Conservation (phyloP, 92 coral and sea anemone species). For the Parazoanthus darwini region DNA sequence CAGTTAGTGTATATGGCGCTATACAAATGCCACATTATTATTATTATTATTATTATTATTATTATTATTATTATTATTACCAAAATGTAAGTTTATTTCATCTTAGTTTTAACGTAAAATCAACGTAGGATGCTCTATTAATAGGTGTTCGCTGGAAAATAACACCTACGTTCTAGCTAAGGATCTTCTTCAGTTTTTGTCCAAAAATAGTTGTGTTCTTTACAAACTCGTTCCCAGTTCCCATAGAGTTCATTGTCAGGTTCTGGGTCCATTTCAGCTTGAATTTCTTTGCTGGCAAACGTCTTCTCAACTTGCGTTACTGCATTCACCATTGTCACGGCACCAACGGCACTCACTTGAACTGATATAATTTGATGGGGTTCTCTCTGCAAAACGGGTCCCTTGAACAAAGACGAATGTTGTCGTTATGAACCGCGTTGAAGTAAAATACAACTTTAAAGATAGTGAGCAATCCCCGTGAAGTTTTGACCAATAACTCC, state of each 20-base stretch:
- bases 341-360: background rate
- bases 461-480: background rate
- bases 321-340: constrained; percentile 4
- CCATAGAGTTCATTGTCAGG: background rate
- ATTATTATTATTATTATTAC: no score
- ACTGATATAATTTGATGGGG: constrained; percentile 13
- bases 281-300: constrained; percentile 2
- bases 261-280: constrained; percentile 28
- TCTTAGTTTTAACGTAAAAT: no score
- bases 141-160: no score
- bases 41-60: no score
- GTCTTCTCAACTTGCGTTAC: constrained; percentile 16
- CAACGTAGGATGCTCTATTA: no score
- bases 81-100: no score
- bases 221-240: constrained; percentile 21
- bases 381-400: constrained; percentile 1
- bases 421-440: no score
- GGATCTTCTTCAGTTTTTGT: background rate
- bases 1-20: no score
- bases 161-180: no score
- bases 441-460: background rate
- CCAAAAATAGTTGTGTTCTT: constrained; percentile 15
- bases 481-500: background rate
- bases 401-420: background rate
- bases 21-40: no score